phyloP scores from a whole-genome alignment of 2,113 vertebrate genomes.

The Hoplias malabaricus region DNA sequence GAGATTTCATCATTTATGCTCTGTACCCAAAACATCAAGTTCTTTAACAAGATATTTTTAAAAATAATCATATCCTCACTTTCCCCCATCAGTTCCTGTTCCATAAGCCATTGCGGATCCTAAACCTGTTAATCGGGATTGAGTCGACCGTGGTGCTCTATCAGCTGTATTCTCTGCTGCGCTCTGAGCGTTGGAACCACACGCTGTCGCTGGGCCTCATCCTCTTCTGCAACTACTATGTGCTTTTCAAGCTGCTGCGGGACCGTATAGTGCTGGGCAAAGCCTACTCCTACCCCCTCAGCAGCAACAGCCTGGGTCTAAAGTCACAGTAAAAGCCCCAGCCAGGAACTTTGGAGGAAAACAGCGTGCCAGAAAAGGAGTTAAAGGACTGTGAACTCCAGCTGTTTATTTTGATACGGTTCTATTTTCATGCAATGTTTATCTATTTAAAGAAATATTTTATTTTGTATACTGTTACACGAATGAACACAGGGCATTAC shows the following conservation, averaged over 20 bases:
- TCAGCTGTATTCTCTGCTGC: slow-evolving; percentile 94
- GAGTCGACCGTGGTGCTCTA: slow-evolving; percentile 95
- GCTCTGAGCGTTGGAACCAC: slow-evolving; percentile 98
- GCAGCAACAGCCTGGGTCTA: slow-evolving; percentile 84
- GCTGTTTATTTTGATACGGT: slow-evolving; percentile 94
- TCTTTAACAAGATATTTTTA: no score
- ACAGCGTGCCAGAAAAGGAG: slow-evolving; percentile 1
- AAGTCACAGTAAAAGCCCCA: slow-evolving; percentile 83
- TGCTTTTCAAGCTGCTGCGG: slow-evolving; percentile 96
- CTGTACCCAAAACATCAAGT: no score
- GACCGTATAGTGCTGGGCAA: slow-evolving; percentile 96
- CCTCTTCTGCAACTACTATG: slow-evolving; percentile 98
- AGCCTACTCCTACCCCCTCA: slow-evolving; percentile 89
- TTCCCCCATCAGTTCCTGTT: slow-evolving; percentile 85
- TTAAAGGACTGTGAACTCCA: slow-evolving; percentile 75
- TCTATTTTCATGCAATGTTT: slow-evolving; percentile 99
- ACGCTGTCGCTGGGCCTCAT: slow-evolving; percentile 96
- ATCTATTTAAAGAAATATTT: slow-evolving; percentile 99
- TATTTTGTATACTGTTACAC: slow-evolving; percentile 98
- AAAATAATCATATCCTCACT: background rate
- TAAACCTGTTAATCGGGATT: slow-evolving; percentile 95
- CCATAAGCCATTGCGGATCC: slow-evolving; percentile 95
- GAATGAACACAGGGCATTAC: slow-evolving; percentile 72
- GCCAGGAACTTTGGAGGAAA: slow-evolving; percentile 11
- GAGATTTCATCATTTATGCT: no score